A percentile compares a stretch with the other conserved stretches of the same genome.
Conservation (phyloP, 2,113 vertebrate species). For the Ia io region DNA sequence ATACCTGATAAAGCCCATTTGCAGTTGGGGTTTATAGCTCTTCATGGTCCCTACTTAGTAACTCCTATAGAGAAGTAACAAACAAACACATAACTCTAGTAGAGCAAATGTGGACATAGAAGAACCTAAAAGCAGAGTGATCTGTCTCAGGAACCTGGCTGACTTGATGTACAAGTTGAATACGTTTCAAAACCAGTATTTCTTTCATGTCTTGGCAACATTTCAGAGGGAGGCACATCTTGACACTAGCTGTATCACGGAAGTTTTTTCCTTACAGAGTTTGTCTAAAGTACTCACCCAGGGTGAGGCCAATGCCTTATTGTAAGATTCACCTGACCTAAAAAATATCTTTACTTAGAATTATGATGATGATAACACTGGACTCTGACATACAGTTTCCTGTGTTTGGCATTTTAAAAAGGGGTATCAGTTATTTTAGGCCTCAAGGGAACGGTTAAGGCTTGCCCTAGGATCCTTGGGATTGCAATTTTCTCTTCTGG, state of each 20-base stretch:
- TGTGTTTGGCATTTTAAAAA: slow-evolving; percentile 45
- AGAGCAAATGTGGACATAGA: neutral
- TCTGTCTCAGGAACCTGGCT: neutral
- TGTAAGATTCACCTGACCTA: neutral
- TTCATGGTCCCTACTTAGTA: neutral
- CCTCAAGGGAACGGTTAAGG: neutral
- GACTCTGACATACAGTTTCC: neutral
- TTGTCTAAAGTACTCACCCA: neutral
- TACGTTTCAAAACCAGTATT: slow-evolving; percentile 31
- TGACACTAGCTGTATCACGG: neutral
- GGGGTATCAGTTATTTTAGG: slow-evolving; percentile 34
- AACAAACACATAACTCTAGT: neutral
- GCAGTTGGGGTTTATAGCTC: neutral
- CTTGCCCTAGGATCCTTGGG: neutral
- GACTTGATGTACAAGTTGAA: slow-evolving; percentile 19
- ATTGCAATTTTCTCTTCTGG: slow-evolving; percentile 20
- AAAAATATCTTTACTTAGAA: slow-evolving; percentile 15
- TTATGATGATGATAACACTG: neutral
- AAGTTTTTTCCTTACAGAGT: slow-evolving; percentile 20
- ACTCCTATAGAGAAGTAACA: neutral
- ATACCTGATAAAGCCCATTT: neutral
- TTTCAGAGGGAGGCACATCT: slow-evolving; percentile 34
- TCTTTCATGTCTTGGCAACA: slow-evolving; percentile 18
- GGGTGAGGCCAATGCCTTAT: neutral
- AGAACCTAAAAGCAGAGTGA: neutral